Evolutionary conservation across 1,140 invertebrate genomes (phyloP), one percentile per base, ranked within the genome.

Genomic region (Neodiprion fabricii): DNA sequence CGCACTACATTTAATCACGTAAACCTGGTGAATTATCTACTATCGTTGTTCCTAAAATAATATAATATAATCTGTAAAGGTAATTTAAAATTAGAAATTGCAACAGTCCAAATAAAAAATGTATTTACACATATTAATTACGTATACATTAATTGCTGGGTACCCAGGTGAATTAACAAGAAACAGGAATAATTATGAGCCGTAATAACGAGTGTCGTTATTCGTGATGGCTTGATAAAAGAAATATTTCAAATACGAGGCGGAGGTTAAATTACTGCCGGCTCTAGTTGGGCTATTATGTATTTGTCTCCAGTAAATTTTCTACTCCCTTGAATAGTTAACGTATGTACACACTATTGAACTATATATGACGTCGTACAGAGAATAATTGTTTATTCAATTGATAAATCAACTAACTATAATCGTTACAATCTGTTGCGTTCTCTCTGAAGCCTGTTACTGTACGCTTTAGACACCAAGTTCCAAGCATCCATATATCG

Each of bases 401-500:
- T 14, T 61, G 8, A 61, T 61, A 14, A 0, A 61, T 17, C 11
- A 61, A 61, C n/a, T 28, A 71, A 74, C 8, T 67, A 68, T 82
- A 81, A 40, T 40, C 5, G 80, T 84, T 84, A 85, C 81, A 86
- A 76, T 81, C 81, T 88, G 79, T 90, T 87, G 79, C 92, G 89
- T 87, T 96, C 95, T 79, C 91, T 89, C 84, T 96, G 94, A 79
- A 98, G 90, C 83, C 96, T 91, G 85, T 90, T 92, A 81, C 92
- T 93, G 83, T 97, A 98, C 1, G 96, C 92, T 85, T 92, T 91
- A 14, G 95, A 96, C 48, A 98, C 95, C 70, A 97, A 88, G 89
- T 97, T 96, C 92, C 95, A 98, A 8, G 97, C 92, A 86, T 99
- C 98, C 95, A 99, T 97, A 89, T 97, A 99, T 79, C 97, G 91